Conservation (phyloP, 2,888 invertebrate genomes). For the Melangyna quadrimaculata region DNA sequence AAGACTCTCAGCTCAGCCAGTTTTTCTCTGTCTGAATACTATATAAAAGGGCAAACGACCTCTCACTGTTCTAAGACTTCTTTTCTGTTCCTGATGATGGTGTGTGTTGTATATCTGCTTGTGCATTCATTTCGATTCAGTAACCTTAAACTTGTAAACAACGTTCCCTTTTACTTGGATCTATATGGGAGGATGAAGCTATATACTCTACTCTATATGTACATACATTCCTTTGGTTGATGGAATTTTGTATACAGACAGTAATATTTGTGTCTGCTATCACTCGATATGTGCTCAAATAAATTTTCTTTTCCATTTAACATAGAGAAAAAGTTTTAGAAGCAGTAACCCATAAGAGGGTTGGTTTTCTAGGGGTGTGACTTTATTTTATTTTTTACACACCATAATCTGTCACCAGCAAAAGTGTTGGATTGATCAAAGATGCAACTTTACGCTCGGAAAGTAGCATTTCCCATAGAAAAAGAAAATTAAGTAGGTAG, state of each 20-base stretch:
- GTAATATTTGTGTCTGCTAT: conserved; percentile 10
- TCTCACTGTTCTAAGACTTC: conserved; percentile 33
- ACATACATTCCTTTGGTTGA: conserved; percentile 14
- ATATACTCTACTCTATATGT: neutral
- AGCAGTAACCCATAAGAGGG: neutral
- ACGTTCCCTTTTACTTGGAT: conserved; percentile 29
- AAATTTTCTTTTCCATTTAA: conserved; percentile 21
- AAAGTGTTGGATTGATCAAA: conserved; percentile 2
- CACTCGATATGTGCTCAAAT: neutral
- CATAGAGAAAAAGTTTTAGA: conserved; percentile 2
- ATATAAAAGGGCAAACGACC: conserved; percentile 55
- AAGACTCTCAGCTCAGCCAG: neutral
- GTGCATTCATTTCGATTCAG: conserved; percentile 32
- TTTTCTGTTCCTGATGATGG: neutral
- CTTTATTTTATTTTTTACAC: neutral
- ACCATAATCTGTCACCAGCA: neutral
- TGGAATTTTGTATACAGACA: conserved; percentile 15
- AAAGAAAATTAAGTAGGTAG: neutral
- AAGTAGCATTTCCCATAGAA: neutral
- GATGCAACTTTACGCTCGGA: neutral
- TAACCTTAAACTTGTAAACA: conserved; percentile 36
- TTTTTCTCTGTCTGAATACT: neutral
- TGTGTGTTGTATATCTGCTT: neutral
- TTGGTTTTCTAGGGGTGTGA: neutral
- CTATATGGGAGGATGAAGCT: conserved; percentile 6